Conservation (phyloP, 2,113 vertebrate genomes). For the Phocoena sinus region DNA sequence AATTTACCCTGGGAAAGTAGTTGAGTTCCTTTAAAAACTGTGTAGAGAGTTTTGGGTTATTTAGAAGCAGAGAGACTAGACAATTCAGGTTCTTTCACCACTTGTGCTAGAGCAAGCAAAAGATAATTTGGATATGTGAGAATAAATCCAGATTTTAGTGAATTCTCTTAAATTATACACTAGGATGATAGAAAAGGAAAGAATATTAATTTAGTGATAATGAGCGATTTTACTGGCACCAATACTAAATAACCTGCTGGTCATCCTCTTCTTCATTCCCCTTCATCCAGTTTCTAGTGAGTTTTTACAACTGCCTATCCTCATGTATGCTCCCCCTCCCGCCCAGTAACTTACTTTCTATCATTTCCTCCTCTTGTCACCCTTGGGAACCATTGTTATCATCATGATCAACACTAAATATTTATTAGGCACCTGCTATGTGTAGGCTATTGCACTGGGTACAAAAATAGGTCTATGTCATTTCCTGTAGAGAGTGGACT, state of each 20-base stretch:
- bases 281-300: not conserved
- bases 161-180: not conserved
- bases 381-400: constrained; percentile 46
- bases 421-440: constrained; percentile 63
- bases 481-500: constrained; percentile 49
- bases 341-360: not conserved
- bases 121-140: not conserved
- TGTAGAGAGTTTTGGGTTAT: not conserved
- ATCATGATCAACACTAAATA: constrained; percentile 54
- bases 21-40: not conserved
- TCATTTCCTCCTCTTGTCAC: not conserved
- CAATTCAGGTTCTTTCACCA: not conserved
- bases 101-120: not conserved
- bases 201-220: not conserved
- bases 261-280: not conserved
- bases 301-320: not conserved
- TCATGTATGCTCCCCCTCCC: not conserved
- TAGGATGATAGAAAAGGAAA: not conserved
- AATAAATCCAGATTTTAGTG: constrained; percentile 6
- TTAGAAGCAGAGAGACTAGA: not conserved
- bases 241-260: not conserved
- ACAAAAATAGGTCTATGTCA: constrained; percentile 58
- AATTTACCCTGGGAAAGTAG: not conserved
- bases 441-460: constrained; percentile 48
- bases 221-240: not conserved